These are phyloP conservation scores for Callocephalon fimbriatum DNA, from an alignment of 2,113 vertebrate species.

Conservation along the genomic window DNA sequence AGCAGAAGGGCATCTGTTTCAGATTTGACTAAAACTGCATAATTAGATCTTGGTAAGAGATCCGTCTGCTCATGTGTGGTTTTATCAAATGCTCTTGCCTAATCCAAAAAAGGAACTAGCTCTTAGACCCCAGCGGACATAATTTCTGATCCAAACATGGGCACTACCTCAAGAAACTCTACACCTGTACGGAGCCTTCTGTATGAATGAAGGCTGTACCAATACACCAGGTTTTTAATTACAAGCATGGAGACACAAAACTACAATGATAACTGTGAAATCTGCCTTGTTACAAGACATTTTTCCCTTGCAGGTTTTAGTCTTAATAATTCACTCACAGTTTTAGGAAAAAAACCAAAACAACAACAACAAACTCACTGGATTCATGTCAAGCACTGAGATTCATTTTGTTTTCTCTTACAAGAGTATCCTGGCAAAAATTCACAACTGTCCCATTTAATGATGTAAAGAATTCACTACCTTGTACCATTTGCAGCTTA, in stretches of 20 bases:
- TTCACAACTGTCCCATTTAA: constrained; percentile 14
- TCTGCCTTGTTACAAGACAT: background rate
- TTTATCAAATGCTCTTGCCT: constrained; percentile 16
- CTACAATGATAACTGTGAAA: background rate
- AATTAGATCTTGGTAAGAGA: constrained; percentile 77
- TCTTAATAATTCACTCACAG: background rate
- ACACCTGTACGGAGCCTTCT: background rate
- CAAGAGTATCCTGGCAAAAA: background rate
- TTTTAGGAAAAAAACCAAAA: background rate
- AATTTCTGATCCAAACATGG: background rate
- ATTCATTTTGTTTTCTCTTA: background rate
- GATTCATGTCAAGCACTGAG: background rate
- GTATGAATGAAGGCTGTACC: background rate
- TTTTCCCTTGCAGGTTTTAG: background rate
- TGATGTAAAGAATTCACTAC: constrained; percentile 31
- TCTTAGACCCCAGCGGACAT: background rate
- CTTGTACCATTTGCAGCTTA: background rate
- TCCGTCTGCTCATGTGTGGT: constrained; percentile 49
- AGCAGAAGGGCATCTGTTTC: constrained; percentile 81
- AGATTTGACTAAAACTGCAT: constrained; percentile 77
- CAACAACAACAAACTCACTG: background rate
- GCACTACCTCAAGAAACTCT: background rate
- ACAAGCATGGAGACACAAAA: background rate
- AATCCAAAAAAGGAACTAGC: background rate
- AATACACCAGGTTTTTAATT: background rate